phyloP scores from a whole-genome alignment of 2,888 invertebrate genomes.

The Panopea generosa region DNA sequence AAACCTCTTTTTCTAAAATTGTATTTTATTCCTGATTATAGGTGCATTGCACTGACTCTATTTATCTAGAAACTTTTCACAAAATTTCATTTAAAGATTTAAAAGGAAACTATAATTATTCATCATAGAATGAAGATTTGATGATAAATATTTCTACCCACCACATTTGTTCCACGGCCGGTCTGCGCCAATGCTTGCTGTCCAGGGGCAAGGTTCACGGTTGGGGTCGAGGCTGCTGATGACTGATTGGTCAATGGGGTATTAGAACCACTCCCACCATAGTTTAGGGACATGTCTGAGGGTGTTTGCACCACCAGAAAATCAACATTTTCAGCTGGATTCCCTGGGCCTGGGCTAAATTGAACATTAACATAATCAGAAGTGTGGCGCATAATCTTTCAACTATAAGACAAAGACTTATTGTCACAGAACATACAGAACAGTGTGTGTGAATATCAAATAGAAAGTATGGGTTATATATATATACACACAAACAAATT shows the following conservation, averaged over 20 bases:
- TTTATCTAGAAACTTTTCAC: too few species aligned
- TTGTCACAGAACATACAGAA: not conserved
- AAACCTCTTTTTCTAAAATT: too few species aligned
- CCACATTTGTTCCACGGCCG: slow-evolving; percentile 84
- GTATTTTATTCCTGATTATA: too few species aligned
- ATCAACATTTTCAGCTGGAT: slow-evolving; percentile 74
- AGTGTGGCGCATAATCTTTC: too few species aligned
- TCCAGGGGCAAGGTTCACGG: slow-evolving; percentile 68
- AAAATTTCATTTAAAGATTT: too few species aligned
- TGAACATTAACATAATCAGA: too few species aligned
- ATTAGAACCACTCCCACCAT: slow-evolving; percentile 64
- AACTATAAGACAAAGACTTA: not conserved
- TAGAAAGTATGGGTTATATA: too few species aligned
- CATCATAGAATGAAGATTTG: too few species aligned
- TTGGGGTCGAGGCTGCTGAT: slow-evolving; percentile 69
- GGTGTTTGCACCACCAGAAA: slow-evolving; percentile 96
- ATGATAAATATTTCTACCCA: slow-evolving; percentile 62
- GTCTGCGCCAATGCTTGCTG: slow-evolving; percentile 75
- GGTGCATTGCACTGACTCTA: too few species aligned
- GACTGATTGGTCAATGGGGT: slow-evolving; percentile 64
- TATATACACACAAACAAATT: too few species aligned
- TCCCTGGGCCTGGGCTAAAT: slow-evolving; percentile 66
- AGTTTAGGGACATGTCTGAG: slow-evolving; percentile 85
- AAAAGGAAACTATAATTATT: too few species aligned
- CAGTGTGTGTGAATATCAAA: too few species aligned